Conservation (phyloP, 2,888 invertebrate species). For the Drosophila prostipennis region DNA sequence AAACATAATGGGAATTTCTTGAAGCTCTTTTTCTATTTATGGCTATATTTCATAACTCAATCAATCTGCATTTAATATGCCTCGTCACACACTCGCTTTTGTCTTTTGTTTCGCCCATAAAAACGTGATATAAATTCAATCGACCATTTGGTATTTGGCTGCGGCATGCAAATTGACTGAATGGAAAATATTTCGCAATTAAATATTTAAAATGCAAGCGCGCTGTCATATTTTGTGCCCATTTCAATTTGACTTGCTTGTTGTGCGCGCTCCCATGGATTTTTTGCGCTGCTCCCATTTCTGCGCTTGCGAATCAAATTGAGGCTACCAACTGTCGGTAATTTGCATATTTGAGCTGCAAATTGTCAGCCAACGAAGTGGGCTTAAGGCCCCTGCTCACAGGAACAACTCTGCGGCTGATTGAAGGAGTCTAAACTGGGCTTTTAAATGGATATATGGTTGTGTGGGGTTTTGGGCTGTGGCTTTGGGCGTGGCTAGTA, state of each 20-base stretch:
- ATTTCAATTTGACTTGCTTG: constrained; percentile 51
- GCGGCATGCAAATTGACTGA: constrained; percentile 35
- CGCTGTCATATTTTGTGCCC: constrained; percentile 58
- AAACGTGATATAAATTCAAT: constrained; percentile 44
- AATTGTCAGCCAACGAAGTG: constrained; percentile 56
- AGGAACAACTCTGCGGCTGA: constrained; percentile 53
- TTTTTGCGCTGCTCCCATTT: constrained; percentile 34
- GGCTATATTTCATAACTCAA: background rate
- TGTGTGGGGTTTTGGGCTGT: constrained; percentile 9
- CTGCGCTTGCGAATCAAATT: constrained; percentile 66
- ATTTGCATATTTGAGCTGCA: constrained; percentile 74
- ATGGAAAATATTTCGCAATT: constrained; percentile 52
- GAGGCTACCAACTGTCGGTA: constrained; percentile 74
- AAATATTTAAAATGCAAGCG: constrained; percentile 69
- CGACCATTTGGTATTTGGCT: constrained; percentile 23
- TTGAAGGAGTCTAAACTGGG: constrained; percentile 54
- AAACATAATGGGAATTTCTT: background rate
- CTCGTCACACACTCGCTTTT: constrained; percentile 1
- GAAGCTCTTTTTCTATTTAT: background rate
- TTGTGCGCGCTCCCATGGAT: constrained; percentile 19
- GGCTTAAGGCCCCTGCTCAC: constrained; percentile 22
- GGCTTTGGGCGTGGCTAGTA: constrained; percentile 52
- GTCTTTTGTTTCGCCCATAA: background rate
- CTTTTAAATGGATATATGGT: constrained; percentile 35
- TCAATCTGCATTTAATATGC: constrained; percentile 5